Base-by-base conservation (phyloP, 1,140 invertebrate genomes). In the Drosophila lowei region DNA sequence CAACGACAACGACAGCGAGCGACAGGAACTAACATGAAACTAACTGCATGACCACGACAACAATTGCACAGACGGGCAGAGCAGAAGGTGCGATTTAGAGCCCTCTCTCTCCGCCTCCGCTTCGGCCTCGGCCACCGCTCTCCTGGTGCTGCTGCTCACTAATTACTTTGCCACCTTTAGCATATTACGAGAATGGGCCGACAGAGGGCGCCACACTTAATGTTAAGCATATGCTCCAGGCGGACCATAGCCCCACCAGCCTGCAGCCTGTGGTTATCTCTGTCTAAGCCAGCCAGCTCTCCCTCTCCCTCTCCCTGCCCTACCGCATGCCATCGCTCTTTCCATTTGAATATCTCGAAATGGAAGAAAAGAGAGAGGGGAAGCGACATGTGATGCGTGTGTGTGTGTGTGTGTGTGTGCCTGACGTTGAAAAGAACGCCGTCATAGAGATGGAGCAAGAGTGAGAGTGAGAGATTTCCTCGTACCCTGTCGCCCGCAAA, bases 151-250 rank as follows among this genome's bases (percentile, higher is more conserved):
- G 52, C 53, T 72, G 53, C 70, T 86, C 83, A 86, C 83, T 88
- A 86, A 86, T 86, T 86, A 86, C 83, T 86, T 88, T 86, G 83
- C 65, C 83, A 88, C 83, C 83, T 86, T 65, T 48, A 43, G 70
- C 53, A 53, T 62, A 75, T 81, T 75, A 81, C 53, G 72, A 56
- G 72, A 54, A 48, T 53, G 53, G 65, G 44, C 43, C 73, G 48
- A 43, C 72, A 76, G 56, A 41, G 63, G 41, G 49, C 47, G 58
- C 46, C 73, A 58, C 64, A 86, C 81, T 85, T 80, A 74, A 66
- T 80, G 73, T 85, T 67, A 80, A 86, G 80, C 77, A 73, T 67
- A 56, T 86, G 72, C 81, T 73, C 54, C 67, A 38, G 41, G 80
- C 71, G 11, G 34, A 38, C 9, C 11, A 11, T 5, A 4, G 3